phyloP scores from a whole-genome alignment of 2,888 invertebrate species.

The Isoperla grammatica region DNA sequence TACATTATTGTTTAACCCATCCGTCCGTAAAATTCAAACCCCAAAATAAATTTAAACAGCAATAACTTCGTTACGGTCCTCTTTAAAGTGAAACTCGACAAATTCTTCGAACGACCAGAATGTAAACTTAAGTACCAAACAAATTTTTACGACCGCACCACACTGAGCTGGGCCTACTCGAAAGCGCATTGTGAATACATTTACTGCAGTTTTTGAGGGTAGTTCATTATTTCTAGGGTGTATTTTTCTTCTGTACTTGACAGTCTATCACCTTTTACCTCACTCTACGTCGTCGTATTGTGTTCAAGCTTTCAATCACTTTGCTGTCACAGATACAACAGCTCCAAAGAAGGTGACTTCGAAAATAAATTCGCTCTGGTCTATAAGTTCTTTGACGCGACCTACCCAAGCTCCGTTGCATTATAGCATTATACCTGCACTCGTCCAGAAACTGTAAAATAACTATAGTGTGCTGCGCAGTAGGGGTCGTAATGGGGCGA shows the following conservation, averaged over 20 bases:
- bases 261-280: slow-evolving; percentile 1
- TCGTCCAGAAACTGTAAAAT: slow-evolving; percentile 10
- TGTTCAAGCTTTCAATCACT: slow-evolving; percentile 3
- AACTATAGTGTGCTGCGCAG: neutral
- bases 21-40: too few species aligned
- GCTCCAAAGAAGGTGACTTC: neutral
- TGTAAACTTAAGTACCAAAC: too few species aligned
- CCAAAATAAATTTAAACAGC: too few species aligned
- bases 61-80: too few species aligned
- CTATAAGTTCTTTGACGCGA: slow-evolving; percentile 10
- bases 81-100: too few species aligned
- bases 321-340: neutral
- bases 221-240: slow-evolving; percentile 15
- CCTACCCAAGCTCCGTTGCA: slow-evolving; percentile 6
- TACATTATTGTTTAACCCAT: too few species aligned
- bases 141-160: too few species aligned
- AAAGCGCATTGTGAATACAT: slow-evolving; percentile 5
- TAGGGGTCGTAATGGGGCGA: neutral
- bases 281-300: neutral
- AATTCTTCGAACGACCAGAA: too few species aligned
- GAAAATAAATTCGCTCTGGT: slow-evolving; percentile 14
- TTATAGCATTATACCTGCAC: slow-evolving; percentile 5
- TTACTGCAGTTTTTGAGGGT: slow-evolving; percentile 4
- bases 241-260: neutral
- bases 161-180: too few species aligned